phyloP scores from a whole-genome alignment of 2,113 vertebrate species.

The Bos indicus region DNA sequence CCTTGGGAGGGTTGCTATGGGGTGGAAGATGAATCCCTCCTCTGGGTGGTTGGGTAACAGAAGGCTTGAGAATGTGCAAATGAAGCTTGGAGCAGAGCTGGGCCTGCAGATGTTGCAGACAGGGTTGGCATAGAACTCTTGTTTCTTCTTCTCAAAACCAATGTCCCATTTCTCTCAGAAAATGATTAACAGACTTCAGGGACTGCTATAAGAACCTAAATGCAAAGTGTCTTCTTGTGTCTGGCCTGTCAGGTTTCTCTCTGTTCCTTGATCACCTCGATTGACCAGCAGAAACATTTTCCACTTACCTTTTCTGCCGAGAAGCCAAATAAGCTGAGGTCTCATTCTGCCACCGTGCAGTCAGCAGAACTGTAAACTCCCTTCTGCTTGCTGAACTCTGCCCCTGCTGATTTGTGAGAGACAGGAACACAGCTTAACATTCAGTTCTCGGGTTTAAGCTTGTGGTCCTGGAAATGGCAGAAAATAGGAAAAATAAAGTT shows the following conservation, averaged over 20 bases:
- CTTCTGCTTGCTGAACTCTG: conserved; percentile 19
- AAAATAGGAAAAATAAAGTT: conserved; percentile 38
- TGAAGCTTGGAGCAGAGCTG: neutral
- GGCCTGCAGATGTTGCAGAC: neutral
- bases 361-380: conserved; percentile 1
- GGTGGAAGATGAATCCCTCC: neutral
- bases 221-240: neutral
- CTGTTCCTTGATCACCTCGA: neutral
- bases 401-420: conserved; percentile 1
- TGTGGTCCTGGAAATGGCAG: neutral
- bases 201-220: neutral
- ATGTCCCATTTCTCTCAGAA: neutral
- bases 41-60: neutral
- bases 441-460: conserved; percentile 27
- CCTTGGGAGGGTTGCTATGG: neutral
- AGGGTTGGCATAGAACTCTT: neutral
- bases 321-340: neutral
- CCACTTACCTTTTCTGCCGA: neutral
- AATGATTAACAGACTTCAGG: neutral
- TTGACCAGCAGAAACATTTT: conserved; percentile 12
- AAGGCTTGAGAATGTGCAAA: neutral
- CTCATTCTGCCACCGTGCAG: conserved; percentile 9
- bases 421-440: neutral
- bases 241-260: neutral
- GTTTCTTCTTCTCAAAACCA: neutral